Evolutionary conservation across 2,888 invertebrate genomes (phyloP), one percentile per base, ranked within the genome.

Genomic region (Caenorhabditis virilis): DNA sequence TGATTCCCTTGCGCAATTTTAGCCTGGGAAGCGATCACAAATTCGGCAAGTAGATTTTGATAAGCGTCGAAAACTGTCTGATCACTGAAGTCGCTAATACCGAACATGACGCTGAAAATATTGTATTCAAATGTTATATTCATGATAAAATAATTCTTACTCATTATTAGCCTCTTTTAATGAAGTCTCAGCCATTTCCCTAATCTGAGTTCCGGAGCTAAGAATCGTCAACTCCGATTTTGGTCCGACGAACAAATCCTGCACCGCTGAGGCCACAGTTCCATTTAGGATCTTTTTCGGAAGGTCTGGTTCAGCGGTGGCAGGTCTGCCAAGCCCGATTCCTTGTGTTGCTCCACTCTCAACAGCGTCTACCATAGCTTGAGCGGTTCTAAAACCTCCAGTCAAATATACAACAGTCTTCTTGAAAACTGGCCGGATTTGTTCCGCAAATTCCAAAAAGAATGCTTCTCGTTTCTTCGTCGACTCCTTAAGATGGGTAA

Each of bases 381-480:
- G 53, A 15, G 53, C 72, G 2, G 74, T 72, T 50, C 76, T 47
- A 54, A 76, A 76, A 15, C 75, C 75, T 4, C 74, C 74, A 22
- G 74, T 74, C 41, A 74, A 23, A 38, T 72, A 74, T 18, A 61
- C 49, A 11, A 57, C 27, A 11, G 72, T 65, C 9, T 66, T 57
- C 30, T 62, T 63, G 50, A 74, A 62, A 5, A 60, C 60, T 13
- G 72, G 69, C 16, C 62, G 54, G 38, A 74, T 74, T 47, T 64
- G 26, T 16, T 45, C 43, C 16, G 43, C 51, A 23, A 78, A 78
- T 23, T 76, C 77, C 15, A 74, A 43, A 41, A 77, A 77, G 53
- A 74, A 78, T 0, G 76, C 74, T 49, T 78, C 78, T 9, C 78
- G 64, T 7, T 59, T 50, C 27, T 60, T 57, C 16, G 78, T 78